phyloP scores from a whole-genome alignment of 2,888 invertebrate genomes.

The Amblyjoppa proteus region DNA sequence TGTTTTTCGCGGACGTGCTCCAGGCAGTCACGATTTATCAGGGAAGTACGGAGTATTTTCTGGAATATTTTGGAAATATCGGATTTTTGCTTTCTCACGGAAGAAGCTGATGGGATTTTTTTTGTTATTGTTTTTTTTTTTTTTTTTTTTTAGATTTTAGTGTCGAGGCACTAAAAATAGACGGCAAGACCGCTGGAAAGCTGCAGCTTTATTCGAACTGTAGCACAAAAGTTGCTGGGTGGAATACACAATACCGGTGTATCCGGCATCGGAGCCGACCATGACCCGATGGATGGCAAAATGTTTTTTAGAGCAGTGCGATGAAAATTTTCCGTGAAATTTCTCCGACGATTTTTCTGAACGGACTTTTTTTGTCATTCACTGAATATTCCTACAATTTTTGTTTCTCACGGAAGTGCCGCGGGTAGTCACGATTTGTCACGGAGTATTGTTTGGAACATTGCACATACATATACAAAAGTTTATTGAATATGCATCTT shows the following conservation, averaged over 20 bases:
- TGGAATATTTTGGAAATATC: too few species aligned
- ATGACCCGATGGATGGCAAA: neutral
- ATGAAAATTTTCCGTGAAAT: neutral
- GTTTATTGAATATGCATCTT: too few species aligned
- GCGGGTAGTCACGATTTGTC: neutral
- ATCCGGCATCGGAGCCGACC: neutral
- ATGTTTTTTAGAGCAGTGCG: neutral
- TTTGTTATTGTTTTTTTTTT: too few species aligned
- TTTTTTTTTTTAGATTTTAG: too few species aligned
- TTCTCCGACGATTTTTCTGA: neutral
- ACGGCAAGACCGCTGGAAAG: neutral
- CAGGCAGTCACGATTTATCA: too few species aligned
- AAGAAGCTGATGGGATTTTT: too few species aligned
- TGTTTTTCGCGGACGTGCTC: too few species aligned
- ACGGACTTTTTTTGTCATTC: neutral
- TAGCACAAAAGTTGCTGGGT: constrained; percentile 7
- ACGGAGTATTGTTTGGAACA: neutral
- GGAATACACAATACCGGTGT: neutral
- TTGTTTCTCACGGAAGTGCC: too few species aligned
- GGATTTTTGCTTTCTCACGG: too few species aligned
- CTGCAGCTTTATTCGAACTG: constrained; percentile 19
- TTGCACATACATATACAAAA: too few species aligned
- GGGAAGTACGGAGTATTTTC: too few species aligned
- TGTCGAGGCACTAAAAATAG: too few species aligned
- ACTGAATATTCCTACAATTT: neutral